These are phyloP conservation scores for Euproctis similis DNA, from an alignment of 2,888 invertebrate genomes.

Conservation along the genomic window DNA sequence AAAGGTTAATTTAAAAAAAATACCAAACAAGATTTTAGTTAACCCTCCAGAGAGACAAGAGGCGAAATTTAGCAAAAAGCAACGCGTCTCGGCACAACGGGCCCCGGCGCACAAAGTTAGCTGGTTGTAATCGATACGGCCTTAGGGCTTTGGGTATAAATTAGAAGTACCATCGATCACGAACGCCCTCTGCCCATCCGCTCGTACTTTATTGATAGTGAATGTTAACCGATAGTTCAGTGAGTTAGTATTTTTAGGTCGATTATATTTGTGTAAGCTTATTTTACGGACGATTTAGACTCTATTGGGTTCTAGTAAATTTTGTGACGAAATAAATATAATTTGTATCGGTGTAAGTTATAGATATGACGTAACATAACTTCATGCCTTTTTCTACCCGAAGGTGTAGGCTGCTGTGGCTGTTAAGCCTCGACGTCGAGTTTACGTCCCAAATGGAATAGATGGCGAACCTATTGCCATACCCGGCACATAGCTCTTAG, in stretches of 20 bases:
- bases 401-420: too few relatives aligned
- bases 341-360: too few relatives aligned
- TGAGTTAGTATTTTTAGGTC: slow-evolving; percentile 38
- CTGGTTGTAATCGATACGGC: slow-evolving; percentile 70
- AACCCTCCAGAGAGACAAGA: slow-evolving; percentile 48
- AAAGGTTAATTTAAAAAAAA: slow-evolving; percentile 26
- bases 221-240: slow-evolving; percentile 63
- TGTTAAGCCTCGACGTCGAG: too few relatives aligned
- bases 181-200: slow-evolving; percentile 68
- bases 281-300: slow-evolving; percentile 15
- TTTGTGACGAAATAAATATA: background rate
- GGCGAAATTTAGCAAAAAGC: slow-evolving; percentile 61
- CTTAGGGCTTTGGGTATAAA: slow-evolving; percentile 73
- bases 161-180: slow-evolving; percentile 75
- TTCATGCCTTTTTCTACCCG: too few relatives aligned
- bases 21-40: slow-evolving; percentile 23
- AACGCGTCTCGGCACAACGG: slow-evolving; percentile 33
- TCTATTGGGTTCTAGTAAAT: slow-evolving; percentile 9
- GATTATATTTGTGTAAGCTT: slow-evolving; percentile 20
- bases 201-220: slow-evolving; percentile 69
- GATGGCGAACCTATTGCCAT: too few relatives aligned
- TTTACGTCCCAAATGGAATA: too few relatives aligned
- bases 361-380: too few relatives aligned
- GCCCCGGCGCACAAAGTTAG: slow-evolving; percentile 54
- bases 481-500: too few relatives aligned